phyloP scores from a whole-genome alignment of 2,888 invertebrate species.

The Drosophila subquinaria region DNA sequence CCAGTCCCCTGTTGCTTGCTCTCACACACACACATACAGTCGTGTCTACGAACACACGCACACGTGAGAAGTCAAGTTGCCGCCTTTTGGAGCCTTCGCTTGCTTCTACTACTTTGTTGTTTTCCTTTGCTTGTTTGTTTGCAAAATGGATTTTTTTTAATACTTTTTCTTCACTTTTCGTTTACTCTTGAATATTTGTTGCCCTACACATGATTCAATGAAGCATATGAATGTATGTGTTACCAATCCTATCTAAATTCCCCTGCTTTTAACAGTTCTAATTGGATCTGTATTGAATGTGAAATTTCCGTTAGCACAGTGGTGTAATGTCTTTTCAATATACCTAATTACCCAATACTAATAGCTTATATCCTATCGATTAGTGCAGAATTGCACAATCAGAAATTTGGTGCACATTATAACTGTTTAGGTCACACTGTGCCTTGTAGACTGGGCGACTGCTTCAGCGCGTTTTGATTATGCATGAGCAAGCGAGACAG shows the following conservation, averaged over 20 bases:
- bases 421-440: constrained; percentile 54
- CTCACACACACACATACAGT: constrained; percentile 12
- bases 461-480: constrained; percentile 49
- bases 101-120: constrained; percentile 31
- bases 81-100: constrained; percentile 60
- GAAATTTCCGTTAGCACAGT: constrained; percentile 19
- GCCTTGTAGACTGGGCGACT: constrained; percentile 24
- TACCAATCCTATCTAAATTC: neutral
- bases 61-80: constrained; percentile 44
- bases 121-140: constrained; percentile 59
- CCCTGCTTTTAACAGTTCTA: neutral
- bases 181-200: constrained; percentile 56
- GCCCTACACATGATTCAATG: constrained; percentile 28
- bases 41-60: constrained; percentile 4
- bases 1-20: constrained; percentile 46
- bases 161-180: constrained; percentile 36
- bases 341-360: neutral
- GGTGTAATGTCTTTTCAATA: constrained; percentile 1
- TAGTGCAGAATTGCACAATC: neutral
- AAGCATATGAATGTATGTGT: constrained; percentile 19
- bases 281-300: neutral
- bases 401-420: constrained; percentile 4
- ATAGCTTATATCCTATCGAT: neutral
- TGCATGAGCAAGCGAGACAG: constrained; percentile 73
- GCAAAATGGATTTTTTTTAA: constrained; percentile 56